Evolutionary conservation across 2,888 invertebrate genomes (phyloP).

Genomic region (Lagria hirta): DNA sequence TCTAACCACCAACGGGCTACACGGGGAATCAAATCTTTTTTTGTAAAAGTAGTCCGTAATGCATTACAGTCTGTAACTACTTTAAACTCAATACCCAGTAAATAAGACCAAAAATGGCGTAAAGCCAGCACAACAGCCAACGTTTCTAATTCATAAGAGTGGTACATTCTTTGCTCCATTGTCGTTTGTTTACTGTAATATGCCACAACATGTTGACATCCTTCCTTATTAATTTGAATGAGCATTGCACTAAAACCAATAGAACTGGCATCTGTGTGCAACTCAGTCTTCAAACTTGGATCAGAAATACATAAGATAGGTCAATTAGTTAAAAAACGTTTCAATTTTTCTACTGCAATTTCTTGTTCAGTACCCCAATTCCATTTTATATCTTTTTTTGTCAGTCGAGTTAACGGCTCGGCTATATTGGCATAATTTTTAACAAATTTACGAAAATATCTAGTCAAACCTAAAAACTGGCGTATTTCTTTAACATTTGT

Average conservation of each 20-base stretch:
- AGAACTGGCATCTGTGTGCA: constrained; percentile 39
- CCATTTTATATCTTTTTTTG: constrained; percentile 23
- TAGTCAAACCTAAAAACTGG: constrained; percentile 31
- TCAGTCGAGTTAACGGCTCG: constrained; percentile 23
- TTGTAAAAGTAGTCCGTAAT: constrained; percentile 35
- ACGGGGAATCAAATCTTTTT: constrained; percentile 38
- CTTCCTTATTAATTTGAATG: constrained; percentile 32
- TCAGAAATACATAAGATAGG: constrained; percentile 39
- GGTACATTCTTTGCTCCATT: constrained; percentile 36
- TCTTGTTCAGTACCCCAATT: constrained; percentile 22
- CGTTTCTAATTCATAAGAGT: constrained; percentile 39
- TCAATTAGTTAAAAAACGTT: constrained; percentile 9
- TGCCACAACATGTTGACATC: constrained; percentile 25
- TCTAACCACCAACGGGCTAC: constrained; percentile 42
- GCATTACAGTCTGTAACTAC: constrained; percentile 44
- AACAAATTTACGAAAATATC: constrained; percentile 31
- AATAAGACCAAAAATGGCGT: constrained; percentile 35
- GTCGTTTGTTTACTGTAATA: constrained; percentile 36
- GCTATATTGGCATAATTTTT: constrained; percentile 25
- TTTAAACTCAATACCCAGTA: constrained; percentile 34
- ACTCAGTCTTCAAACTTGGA: constrained; percentile 27
- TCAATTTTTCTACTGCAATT: constrained; percentile 12
- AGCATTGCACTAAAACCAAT: constrained; percentile 36
- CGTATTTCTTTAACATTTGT: constrained; percentile 28
- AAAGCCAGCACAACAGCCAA: constrained; percentile 41